Conservation (phyloP, 1,140 invertebrate genomes). For the Drosophila nasuta region DNA sequence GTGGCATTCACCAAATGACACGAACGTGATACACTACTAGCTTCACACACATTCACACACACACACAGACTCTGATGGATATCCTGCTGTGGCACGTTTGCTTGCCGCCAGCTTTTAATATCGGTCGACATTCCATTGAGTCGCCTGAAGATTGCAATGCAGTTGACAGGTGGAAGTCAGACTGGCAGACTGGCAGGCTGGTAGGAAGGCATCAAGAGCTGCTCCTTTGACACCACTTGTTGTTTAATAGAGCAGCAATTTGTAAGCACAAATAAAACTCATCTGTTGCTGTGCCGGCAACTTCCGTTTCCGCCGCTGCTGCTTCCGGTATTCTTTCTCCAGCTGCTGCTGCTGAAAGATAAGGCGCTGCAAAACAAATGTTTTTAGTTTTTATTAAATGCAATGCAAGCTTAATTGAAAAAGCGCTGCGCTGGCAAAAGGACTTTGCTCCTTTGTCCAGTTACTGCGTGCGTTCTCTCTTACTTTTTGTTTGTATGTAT, state of each 20-base stretch:
- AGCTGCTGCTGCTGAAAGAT: background rate
- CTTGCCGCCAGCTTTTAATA: conserved; percentile 46
- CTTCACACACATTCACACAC: conserved; percentile 15
- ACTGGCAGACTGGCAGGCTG: background rate
- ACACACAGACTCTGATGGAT: background rate
- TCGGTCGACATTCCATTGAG: conserved; percentile 50
- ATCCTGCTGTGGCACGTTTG: background rate
- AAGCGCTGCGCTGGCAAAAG: conserved; percentile 54
- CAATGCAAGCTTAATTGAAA: conserved; percentile 76
- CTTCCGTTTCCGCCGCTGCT: conserved; percentile 38
- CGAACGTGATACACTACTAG: conserved; percentile 67
- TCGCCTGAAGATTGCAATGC: conserved; percentile 57
- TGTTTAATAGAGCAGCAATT: conserved; percentile 12
- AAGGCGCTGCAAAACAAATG: conserved; percentile 21
- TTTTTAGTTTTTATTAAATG: conserved; percentile 61
- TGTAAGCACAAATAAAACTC: conserved; percentile 9
- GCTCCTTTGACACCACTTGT: conserved; percentile 8
- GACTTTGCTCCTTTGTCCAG: background rate
- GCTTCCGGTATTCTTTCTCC: background rate
- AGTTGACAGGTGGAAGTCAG: conserved; percentile 16
- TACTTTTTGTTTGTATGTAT: background rate
- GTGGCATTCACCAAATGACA: conserved; percentile 74
- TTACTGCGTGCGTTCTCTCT: conserved; percentile 16
- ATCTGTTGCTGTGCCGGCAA: conserved; percentile 11
- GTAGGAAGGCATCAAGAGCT: background rate